Evolutionary conservation across 64 coral and sea anemone genomes (phyloP).

Genomic region (Stichodactyla helianthus): DNA sequence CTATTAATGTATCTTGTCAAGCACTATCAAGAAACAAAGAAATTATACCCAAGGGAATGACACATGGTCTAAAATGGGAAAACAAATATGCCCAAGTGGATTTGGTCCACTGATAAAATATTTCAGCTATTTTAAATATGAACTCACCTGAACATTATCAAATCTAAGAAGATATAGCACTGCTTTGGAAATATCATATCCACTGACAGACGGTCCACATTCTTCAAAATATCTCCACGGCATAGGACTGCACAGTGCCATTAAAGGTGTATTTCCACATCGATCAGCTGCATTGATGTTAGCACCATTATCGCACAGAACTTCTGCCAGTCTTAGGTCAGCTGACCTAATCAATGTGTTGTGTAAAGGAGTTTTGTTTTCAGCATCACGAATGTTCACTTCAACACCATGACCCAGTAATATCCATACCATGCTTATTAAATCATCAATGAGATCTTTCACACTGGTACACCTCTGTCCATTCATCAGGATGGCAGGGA

Average conservation of each 20-base stretch:
- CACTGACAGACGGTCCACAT: slow-evolving; percentile 54
- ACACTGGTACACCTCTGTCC: slow-evolving; percentile 26
- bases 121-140: neutral
- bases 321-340: slow-evolving; percentile 69
- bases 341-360: slow-evolving; percentile 63
- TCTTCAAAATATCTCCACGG: slow-evolving; percentile 75
- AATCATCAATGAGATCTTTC: slow-evolving; percentile 62
- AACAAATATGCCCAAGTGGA: no score
- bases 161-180: slow-evolving; percentile 65
- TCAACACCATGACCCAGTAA: slow-evolving; percentile 74
- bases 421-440: slow-evolving; percentile 62
- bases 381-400: slow-evolving; percentile 69
- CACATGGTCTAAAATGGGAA: no score
- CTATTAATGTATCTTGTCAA: no score
- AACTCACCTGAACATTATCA: slow-evolving; percentile 62
- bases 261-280: slow-evolving; percentile 80
- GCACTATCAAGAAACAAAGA: no score
- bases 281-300: slow-evolving; percentile 74
- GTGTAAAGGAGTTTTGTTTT: slow-evolving; percentile 78
- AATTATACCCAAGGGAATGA: no score
- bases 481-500: slow-evolving; percentile 37
- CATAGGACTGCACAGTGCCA: slow-evolving; percentile 74
- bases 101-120: neutral
- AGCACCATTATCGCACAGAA: slow-evolving; percentile 77
- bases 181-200: slow-evolving; percentile 50